A percentile compares a stretch with the other conserved stretches of the same genome.
phyloP scores from a whole-genome alignment of 2,113 vertebrate genomes.

The Engystomops pustulosus region DNA sequence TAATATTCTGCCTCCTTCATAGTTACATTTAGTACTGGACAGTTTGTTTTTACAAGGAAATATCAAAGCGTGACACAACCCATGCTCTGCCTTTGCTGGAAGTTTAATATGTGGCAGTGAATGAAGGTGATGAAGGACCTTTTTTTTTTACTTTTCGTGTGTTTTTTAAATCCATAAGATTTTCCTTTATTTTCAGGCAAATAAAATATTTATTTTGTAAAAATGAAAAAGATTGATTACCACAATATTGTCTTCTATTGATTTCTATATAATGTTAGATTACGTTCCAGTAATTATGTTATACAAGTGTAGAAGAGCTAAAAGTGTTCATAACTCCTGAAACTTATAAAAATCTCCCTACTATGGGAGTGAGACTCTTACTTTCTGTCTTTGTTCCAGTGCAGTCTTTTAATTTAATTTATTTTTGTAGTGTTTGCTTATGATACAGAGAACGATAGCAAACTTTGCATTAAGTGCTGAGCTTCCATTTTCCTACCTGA shows the following conservation, averaged over 20 bases:
- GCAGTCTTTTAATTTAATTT: not conserved
- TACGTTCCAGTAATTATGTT: not conserved
- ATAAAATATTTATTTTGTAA: slow-evolving; percentile 41
- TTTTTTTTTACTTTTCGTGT: not conserved
- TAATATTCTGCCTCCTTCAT: not conserved
- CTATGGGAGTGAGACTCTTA: not conserved
- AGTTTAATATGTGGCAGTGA: slow-evolving; percentile 11
- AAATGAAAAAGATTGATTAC: slow-evolving; percentile 17
- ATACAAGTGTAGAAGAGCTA: not conserved
- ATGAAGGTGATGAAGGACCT: not conserved
- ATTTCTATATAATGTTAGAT: not conserved
- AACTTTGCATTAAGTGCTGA: not conserved
- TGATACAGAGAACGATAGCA: not conserved
- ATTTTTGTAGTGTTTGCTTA: not conserved
- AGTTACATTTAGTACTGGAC: not conserved
- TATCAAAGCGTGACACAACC: not conserved
- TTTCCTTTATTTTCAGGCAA: slow-evolving; percentile 13
- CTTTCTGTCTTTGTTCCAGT: not conserved
- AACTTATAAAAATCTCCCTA: not conserved
- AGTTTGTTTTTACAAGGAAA: slow-evolving; percentile 3
- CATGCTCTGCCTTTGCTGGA: not conserved
- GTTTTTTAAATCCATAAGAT: not conserved
- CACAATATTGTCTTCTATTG: slow-evolving; percentile 1
- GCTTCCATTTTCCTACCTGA: not conserved
- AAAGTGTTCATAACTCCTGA: not conserved